These are phyloP conservation scores for Stigmatopora argus DNA, from an alignment of 2,113 vertebrate genomes.

Conservation along the genomic window DNA sequence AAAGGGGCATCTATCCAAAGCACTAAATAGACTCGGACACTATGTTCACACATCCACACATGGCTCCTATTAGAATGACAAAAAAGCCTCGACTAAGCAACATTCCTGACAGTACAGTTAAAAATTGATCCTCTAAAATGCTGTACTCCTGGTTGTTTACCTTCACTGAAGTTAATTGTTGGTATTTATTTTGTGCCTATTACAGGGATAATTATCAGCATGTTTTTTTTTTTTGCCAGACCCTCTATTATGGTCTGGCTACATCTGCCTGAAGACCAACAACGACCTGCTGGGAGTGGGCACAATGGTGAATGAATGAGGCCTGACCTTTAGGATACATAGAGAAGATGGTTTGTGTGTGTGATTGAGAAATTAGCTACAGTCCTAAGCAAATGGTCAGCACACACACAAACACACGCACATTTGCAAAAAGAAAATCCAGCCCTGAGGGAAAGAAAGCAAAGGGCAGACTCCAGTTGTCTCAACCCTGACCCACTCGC, in stretches of 20 bases:
- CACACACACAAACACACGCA: slow-evolving; percentile 26
- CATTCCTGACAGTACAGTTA: slow-evolving; percentile 26
- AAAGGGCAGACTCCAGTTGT: slow-evolving; percentile 73
- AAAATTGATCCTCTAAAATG: slow-evolving; percentile 2
- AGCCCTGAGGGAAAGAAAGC: slow-evolving; percentile 64
- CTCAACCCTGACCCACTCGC: slow-evolving; percentile 66
- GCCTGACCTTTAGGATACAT: slow-evolving; percentile 59
- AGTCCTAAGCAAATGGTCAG: slow-evolving; percentile 67
- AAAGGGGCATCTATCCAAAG: slow-evolving; percentile 33
- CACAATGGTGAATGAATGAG: slow-evolving; percentile 61
- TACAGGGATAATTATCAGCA: slow-evolving; percentile 43
- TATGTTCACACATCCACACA: slow-evolving; percentile 8
- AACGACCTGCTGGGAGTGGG: slow-evolving; percentile 55
- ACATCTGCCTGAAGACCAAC: slow-evolving; percentile 56
- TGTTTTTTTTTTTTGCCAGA: slow-evolving; percentile 43
- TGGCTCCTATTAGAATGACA: slow-evolving; percentile 36
- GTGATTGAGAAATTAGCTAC: slow-evolving; percentile 72
- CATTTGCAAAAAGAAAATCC: slow-evolving; percentile 31
- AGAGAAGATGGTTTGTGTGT: slow-evolving; percentile 64
- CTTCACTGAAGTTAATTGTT: slow-evolving; percentile 17
- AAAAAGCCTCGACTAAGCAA: slow-evolving; percentile 49
- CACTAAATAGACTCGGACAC: slow-evolving; percentile 29
- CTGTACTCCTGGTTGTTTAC: not conserved
- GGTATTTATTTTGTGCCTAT: slow-evolving; percentile 39
- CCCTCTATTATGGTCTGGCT: slow-evolving; percentile 40